Conservation (phyloP, 2,888 invertebrate species). For the Julus scandinavius region DNA sequence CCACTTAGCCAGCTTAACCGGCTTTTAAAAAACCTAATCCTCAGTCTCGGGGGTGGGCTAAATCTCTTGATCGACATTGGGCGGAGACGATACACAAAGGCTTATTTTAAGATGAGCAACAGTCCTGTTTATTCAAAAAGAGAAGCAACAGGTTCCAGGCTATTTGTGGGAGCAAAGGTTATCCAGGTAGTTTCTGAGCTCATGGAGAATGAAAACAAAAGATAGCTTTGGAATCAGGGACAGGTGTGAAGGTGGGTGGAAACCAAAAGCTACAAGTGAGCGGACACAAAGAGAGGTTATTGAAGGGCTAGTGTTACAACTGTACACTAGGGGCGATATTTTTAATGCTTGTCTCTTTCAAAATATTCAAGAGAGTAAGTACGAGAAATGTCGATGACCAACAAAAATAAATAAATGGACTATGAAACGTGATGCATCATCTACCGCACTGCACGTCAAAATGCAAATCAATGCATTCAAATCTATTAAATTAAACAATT, state of each 20-base stretch:
- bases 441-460: too few species aligned
- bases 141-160: not conserved
- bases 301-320: too few species aligned
- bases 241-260: conserved; percentile 29
- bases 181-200: not conserved
- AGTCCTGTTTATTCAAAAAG: conserved; percentile 17
- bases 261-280: not conserved
- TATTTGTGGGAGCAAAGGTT: not conserved
- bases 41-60: not conserved
- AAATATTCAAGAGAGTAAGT: too few species aligned
- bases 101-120: not conserved
- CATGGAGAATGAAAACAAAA: not conserved
- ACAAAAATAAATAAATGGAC: too few species aligned
- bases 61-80: conserved; percentile 1
- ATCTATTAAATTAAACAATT: too few species aligned
- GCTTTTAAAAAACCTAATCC: not conserved
- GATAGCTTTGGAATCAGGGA: not conserved
- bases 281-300: too few species aligned
- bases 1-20: too few species aligned
- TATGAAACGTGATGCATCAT: too few species aligned
- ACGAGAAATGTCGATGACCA: too few species aligned
- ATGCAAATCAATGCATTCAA: too few species aligned
- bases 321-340: too few species aligned
- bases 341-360: too few species aligned
- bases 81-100: not conserved